Base-by-base conservation (phyloP, 2,888 invertebrate species). In the Rugalucina vietnamica region DNA sequence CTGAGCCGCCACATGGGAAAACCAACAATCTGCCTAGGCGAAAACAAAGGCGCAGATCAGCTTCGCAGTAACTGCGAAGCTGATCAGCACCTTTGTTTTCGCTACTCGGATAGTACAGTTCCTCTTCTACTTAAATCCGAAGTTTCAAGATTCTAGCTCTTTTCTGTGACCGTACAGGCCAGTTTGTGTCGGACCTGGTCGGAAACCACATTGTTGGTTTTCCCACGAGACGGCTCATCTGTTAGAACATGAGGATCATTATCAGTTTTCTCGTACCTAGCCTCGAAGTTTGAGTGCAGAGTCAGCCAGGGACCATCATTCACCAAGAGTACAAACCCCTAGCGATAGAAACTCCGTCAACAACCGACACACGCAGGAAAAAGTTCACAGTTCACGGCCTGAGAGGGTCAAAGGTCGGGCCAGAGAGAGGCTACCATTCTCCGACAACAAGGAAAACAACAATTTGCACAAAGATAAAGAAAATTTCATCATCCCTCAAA, bases 401-500 rank as follows among this genome's bases (percentile, higher is more conserved):
- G 90, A 90, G 54, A 80, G 89, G 60, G 83, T 82, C 24, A 89
- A 88, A 77, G 89, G 91, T 37, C 86, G 90, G 3, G 92, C 91
- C 0, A 79, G 91, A 78, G 92, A 93, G 76, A 88, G 91, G 76
- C 87, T 93, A 10, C 87, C 88, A 50, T 93, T 93, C 80, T 90
- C 89, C 12, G 88, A 90, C n/a, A 88, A 87, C 43, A 89, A 88
- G 60, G 85, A 88, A 79, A 87, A 83, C 65, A 70, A 80, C 27
- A 79, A 79, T 50, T 72, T 81, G 57, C 90, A 92, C 70, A 92
- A 92, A 85, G 92, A 91, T 77, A 90, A 91, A 77, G 91, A 92
- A 76, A 93, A 91, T 76, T 95, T 95, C 90, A 90, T 91, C 3
- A 90, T 94, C 29, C 95, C 95, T 1, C 89, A 90, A 32, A 94